These are phyloP conservation scores for Lanistes nyassanus DNA, from an alignment of 1,140 invertebrate species.

Conservation along the genomic window DNA sequence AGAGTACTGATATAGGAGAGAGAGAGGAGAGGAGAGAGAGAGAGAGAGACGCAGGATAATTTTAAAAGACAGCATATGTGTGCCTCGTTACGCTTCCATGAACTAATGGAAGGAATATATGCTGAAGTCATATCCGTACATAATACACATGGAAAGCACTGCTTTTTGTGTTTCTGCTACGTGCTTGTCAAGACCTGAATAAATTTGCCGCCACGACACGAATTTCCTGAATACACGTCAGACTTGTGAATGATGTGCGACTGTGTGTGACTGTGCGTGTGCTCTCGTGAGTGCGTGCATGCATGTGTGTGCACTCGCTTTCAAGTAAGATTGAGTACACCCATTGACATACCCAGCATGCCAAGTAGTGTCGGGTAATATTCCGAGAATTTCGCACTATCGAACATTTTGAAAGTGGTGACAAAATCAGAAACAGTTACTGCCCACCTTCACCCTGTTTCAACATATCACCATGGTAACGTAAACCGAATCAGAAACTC, in stretches of 20 bases:
- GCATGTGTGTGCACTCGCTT: background rate
- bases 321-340: background rate
- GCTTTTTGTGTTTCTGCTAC: too few species aligned
- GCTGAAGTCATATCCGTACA: background rate
- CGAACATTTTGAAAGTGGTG: background rate
- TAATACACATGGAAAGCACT: background rate
- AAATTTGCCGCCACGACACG: background rate
- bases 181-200: background rate
- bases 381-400: background rate
- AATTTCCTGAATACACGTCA: background rate
- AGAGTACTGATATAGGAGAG: background rate
- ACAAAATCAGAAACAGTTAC: conserved; percentile 3
- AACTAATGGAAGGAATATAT: background rate
- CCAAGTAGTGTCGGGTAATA: background rate
- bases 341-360: background rate
- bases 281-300: background rate
- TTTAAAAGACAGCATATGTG: background rate
- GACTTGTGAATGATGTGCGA: background rate
- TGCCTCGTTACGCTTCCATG: background rate
- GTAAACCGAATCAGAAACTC: background rate
- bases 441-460: too few species aligned
- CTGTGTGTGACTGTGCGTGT: background rate
- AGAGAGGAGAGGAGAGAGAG: background rate
- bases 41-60: background rate
- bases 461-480: too few species aligned